Evolutionary conservation across 1,140 invertebrate genomes (phyloP), one percentile per base, ranked within the genome.

Genomic region (Cotesia chilonis): DNA sequence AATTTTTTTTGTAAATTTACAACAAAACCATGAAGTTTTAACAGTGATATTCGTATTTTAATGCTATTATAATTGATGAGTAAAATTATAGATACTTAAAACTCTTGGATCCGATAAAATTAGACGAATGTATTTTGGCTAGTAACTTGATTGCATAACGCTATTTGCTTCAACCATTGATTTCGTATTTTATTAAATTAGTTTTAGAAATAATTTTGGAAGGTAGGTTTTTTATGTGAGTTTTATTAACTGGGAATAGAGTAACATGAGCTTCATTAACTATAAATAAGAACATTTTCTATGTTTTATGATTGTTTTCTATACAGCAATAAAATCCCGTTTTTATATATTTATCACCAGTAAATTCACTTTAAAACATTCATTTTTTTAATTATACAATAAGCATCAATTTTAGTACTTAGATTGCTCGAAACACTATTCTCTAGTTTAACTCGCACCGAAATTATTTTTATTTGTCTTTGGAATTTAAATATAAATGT

Each of bases 61-160:
- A 9, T 47, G 7, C 10, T 47, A 47, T 47, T 17, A 14, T 47
- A 7, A 54, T 52, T 67, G 14, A 5, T 51, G 59, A 28, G 12
- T 7, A 20, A 61, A 36, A 61, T 36, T 28, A 14, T 12, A 4
- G 3, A 52, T 12, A 10, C 12, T 52, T 47, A 9, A 3, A 51
- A 78, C 80, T 80, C 80, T 81, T 72, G 81, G 82, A 80, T 85
- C 82, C 77, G 81, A 79, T 76, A 77, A 76, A 60, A 68, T 81
- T 86, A 86, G 83, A 83, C 80, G 83, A 84, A 86, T 86, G 85
- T 86, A 86, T 83, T 85, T 36, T 84, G 83, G 85, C 83, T 87
- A 85, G 82, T 84, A 85, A 80, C 81, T 87, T 86, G 84, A 86
- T 86, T 87, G 85, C 82, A 83, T 86, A 87, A 84, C 82, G 85